phyloP scores from a whole-genome alignment of 2,797 vertebrate species.

The Rhynchotus rufescens region DNA sequence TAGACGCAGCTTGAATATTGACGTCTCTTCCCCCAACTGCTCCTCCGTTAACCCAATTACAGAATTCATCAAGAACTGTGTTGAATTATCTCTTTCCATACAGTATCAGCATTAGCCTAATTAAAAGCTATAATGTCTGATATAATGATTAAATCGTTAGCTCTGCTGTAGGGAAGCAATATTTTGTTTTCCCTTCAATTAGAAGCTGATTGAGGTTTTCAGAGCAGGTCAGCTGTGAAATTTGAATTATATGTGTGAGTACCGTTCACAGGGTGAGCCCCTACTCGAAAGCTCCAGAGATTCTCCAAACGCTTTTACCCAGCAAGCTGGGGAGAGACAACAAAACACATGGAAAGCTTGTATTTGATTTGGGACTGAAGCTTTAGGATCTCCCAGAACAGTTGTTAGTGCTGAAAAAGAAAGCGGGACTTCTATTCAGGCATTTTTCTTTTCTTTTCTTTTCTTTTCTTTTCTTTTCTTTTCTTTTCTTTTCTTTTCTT shows the following conservation, averaged over 20 bases:
- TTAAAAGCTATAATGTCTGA: conserved; percentile 94
- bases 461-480: no score
- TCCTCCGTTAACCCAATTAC: conserved; percentile 89
- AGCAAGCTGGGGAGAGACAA: conserved; percentile 65
- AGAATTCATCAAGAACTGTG: conserved; percentile 89
- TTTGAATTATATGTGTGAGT: conserved; percentile 95
- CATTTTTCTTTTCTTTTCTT: no score
- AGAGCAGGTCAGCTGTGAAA: conserved; percentile 99
- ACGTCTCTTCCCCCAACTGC: conserved; percentile 87
- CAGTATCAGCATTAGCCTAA: conserved; percentile 94
- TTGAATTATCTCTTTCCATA: conserved; percentile 91
- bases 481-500: not conserved
- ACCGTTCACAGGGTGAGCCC: conserved; percentile 87
- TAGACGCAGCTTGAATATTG: conserved; percentile 85
- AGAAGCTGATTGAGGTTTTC: conserved; percentile 98
- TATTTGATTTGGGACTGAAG: not conserved
- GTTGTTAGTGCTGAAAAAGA: not conserved
- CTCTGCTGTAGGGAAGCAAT: conserved; percentile 94
- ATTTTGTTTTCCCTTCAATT: conserved; percentile 99
- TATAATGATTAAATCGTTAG: conserved; percentile 98
- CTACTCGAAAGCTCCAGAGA: conserved; percentile 82
- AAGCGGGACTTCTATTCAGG: not conserved
- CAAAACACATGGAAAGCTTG: not conserved
- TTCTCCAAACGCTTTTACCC: conserved; percentile 79
- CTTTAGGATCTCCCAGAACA: not conserved